phyloP scores from a whole-genome alignment of 2,888 invertebrate genomes.

The Bedellia somnulentella region DNA sequence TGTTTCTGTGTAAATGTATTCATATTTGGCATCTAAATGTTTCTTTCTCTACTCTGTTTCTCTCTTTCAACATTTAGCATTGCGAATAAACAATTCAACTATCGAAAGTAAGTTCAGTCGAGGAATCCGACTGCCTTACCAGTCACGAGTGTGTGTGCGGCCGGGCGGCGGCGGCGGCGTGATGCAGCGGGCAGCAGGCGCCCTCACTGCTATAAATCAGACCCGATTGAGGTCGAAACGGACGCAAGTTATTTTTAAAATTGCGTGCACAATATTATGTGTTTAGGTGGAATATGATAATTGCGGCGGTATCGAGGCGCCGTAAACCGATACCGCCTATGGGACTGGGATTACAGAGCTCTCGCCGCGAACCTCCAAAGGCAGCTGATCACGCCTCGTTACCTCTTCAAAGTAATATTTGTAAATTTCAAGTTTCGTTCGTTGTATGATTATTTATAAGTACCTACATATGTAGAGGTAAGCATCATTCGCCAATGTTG shows the following conservation, averaged over 20 bases:
- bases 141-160: too few relatives aligned
- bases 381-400: conserved; percentile 12
- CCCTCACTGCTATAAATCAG: conserved; percentile 43
- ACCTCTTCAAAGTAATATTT: conserved; percentile 6
- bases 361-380: conserved; percentile 25
- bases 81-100: too few relatives aligned
- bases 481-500: too few relatives aligned
- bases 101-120: too few relatives aligned
- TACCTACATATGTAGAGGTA: too few relatives aligned
- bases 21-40: too few relatives aligned
- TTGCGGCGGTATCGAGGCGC: conserved; percentile 48
- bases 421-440: conserved; percentile 5
- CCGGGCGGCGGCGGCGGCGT: neutral
- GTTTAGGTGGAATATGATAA: conserved; percentile 61
- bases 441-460: too few relatives aligned
- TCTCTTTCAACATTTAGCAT: too few relatives aligned
- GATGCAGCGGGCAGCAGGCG: conserved; percentile 12
- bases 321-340: conserved; percentile 53
- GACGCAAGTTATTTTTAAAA: conserved; percentile 56
- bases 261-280: conserved; percentile 60
- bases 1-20: too few relatives aligned
- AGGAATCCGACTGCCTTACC: too few relatives aligned
- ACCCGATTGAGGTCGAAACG: conserved; percentile 45
- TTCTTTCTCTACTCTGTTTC: too few relatives aligned
- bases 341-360: conserved; percentile 55